Evolutionary conservation across 1,140 invertebrate genomes (phyloP), one percentile per base, ranked within the genome.

Genomic region (Leptonema lineaticorne): DNA sequence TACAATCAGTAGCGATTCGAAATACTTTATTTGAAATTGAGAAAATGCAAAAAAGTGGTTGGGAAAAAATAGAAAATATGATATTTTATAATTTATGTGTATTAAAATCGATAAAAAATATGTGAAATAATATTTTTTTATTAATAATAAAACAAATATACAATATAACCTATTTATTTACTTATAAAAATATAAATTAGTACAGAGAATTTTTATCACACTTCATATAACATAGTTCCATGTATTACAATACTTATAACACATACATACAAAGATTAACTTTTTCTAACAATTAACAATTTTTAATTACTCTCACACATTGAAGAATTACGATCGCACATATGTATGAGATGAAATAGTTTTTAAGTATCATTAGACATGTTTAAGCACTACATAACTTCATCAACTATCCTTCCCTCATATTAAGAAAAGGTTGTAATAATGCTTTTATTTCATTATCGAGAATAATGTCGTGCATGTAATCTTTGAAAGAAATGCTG

Each of bases 1-100:
- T 86, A 0, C 77, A 84, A 56, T 84, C 86, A 14, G 73, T 81
- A 16, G 78, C 84, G 11, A 77, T 95, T 29, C 77, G 83, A 9
- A 75, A 85, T 50, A 81, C 82, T 29, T 75, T 93, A 30, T 76
- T 82, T n/a, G 79, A 81, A 18, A 76, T 95, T 0, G 82, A 86
- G 60, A 79, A 82, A 37, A 75, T 78, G 7, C 89, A 92, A 69
- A 72, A 78, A 5, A 76, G 82, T 68, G 82, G 84, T 14, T 95
- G 93, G 92, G 74, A 83, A 11, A 80, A 82, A 33, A 75, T 95
- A 28, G 86, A 92, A 74, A 84, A 87, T 63, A 86, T 88, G 75
- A 82, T 96, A 29, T 85, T 92, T 74, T 89, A 92, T 78, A 89
- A 87, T 78, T 82, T 94, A 8, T 93, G 91, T 80, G 83, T 94